Evolutionary conservation across 37 sponge, comb jelly and placozoan genomes (phyloP), one percentile per base, ranked within the genome.

Genomic region (Agelas oroides): DNA sequence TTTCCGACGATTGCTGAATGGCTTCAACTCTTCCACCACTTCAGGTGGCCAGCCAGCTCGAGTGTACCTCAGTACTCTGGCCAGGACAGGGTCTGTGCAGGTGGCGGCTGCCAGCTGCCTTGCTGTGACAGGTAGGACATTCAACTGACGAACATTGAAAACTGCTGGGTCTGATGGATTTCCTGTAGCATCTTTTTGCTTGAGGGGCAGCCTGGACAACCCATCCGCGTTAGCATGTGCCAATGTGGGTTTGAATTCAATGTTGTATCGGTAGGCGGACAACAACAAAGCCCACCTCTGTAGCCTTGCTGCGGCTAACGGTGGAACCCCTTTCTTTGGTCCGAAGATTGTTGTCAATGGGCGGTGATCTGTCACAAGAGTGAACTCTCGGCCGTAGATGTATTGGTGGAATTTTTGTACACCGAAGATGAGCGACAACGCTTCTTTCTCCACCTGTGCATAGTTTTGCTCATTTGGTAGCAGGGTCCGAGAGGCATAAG

Each of bases 291-390:
- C n/a, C n/a, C n/a, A n/a, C n/a, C n/a, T 27, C 34, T 53, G 25
- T 14, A 73, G 76, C 57, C 19, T 57, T n/a, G 37, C n/a, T n/a
- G n/a, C n/a, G n/a, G n/a, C n/a, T n/a, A n/a, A n/a, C n/a, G n/a
- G n/a, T n/a, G n/a, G n/a, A n/a, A n/a, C n/a, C n/a, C n/a, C n/a
- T n/a, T n/a, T n/a, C n/a, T n/a, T n/a, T n/a, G n/a, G n/a, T n/a
- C n/a, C n/a, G n/a, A n/a, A n/a, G n/a, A n/a, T n/a, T n/a, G n/a
- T n/a, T n/a, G n/a, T n/a, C n/a, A n/a, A n/a, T n/a, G n/a, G n/a
- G n/a, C n/a, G 38, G 70, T 64, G 79, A 64, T 78, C 79, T 2
- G 75, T 74, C 18, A 65, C 19, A 23, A 78, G 79, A 11, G 79
- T 78, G 34, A 78, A 78, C 37, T 23, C 30, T 18, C 79, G 2